These are phyloP conservation scores for Laterallus jamaicensis DNA, from an alignment of 2,113 vertebrate species.

Conservation along the genomic window DNA sequence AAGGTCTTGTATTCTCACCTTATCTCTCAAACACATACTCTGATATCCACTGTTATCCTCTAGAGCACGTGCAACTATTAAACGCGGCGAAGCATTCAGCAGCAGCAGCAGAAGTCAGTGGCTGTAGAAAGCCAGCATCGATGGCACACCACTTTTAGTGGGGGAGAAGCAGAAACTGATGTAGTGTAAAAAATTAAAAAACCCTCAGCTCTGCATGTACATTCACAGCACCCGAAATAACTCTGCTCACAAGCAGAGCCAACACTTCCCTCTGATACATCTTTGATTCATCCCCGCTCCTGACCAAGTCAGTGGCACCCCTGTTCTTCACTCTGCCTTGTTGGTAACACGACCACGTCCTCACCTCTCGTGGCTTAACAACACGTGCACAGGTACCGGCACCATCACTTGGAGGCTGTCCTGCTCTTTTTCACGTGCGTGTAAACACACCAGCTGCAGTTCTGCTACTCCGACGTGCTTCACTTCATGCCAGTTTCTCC, in stretches of 20 bases:
- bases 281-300: background rate
- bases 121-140: background rate
- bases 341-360: background rate
- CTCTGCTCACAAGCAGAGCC: background rate
- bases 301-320: background rate
- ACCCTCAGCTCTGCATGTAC: background rate
- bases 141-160: background rate
- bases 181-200: background rate
- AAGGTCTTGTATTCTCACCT: background rate
- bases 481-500: conserved; percentile 88
- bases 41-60: background rate
- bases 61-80: background rate
- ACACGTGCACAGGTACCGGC: conserved; percentile 78
- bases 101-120: background rate
- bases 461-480: conserved; percentile 78
- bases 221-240: background rate
- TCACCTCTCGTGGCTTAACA: conserved; percentile 87
- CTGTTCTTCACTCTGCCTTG: background rate
- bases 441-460: conserved; percentile 85
- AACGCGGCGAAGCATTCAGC: background rate
- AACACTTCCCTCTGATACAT: background rate
- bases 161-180: background rate
- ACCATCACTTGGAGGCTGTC: conserved; percentile 80
- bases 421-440: conserved; percentile 80
- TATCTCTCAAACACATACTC: background rate